Base-by-base conservation (phyloP, 2,113 vertebrate species). In the Vulpes ferrilata region DNA sequence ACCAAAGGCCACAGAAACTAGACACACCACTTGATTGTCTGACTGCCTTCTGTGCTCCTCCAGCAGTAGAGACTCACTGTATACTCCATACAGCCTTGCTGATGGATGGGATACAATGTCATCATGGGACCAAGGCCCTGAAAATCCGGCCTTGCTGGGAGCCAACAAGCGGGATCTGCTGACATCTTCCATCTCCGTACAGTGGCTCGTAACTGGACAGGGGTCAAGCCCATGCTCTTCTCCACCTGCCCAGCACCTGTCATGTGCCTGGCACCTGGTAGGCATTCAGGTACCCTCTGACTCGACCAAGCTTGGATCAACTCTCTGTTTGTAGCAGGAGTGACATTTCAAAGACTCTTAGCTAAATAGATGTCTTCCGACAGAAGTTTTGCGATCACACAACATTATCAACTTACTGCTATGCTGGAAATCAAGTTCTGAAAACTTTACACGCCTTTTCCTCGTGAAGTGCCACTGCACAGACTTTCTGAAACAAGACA, bases 341-440 rank as follows among this genome's bases (percentile, higher is more conserved):
- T 86, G 71, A 59, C 35, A 60, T 83, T 35, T 82, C 82, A 83
- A 71, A 94, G 85, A 81, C 69, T 86, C 55, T 69, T 62, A 73
- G 11, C 32, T 67, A 9, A 19, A 62, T 55, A 88, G 32, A 60
- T 23, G 9, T 59, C n/a, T 85, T 57, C 17, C 15, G 35, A 67
- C 22, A 93, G 73, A 96, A n/a, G 55, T 60, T 80, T 92, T 35
- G 25, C 55, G 30, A 8, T 80, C 55, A 32, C 25, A 22, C 43
- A 23, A 35, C 9, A 48, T 30, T 67, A 35, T 79, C 30, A 30
- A 79, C 55, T 43, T 20, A 65, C 43, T 82, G 78, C 35, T 80
- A 35, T 20, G 15, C 59, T 67, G 78, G 32, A 67, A 78, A 81
- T 30, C 74, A 80, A 48, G 38, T 90, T 88, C 69, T 57, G 59